These are phyloP conservation scores for Mantis religiosa DNA, from an alignment of 2,888 invertebrate species.

Conservation along the genomic window DNA sequence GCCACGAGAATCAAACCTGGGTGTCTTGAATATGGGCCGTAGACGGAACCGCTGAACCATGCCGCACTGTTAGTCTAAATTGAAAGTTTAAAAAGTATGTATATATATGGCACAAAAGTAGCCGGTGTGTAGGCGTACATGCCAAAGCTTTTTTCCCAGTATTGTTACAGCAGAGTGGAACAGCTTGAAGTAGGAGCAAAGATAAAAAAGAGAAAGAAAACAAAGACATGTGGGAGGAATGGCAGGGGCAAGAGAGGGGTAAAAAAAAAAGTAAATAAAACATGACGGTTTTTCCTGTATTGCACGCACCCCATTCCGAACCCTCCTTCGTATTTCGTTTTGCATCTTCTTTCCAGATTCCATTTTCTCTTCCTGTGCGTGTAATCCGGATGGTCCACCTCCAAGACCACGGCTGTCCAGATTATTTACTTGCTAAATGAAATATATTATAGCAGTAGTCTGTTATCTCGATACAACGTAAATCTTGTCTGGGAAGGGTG, in stretches of 20 bases:
- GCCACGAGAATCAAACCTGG: too few species aligned
- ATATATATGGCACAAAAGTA: not conserved
- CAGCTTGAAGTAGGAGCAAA: not conserved
- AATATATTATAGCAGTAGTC: not conserved
- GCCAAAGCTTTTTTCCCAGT: not conserved
- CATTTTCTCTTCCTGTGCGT: not conserved
- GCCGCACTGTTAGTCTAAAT: too few species aligned
- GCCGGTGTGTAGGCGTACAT: not conserved
- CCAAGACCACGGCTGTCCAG: not conserved
- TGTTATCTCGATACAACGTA: not conserved
- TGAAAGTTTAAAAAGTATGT: too few species aligned
- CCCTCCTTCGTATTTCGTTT: not conserved
- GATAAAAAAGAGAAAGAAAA: not conserved
- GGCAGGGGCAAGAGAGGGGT: not conserved
- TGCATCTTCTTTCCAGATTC: constrained; percentile 12
- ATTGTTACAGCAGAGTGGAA: not conserved
- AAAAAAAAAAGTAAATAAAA: constrained; percentile 7
- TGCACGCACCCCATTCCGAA: not conserved
- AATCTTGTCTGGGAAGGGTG: not conserved
- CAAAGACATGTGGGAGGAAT: not conserved
- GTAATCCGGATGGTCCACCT: not conserved
- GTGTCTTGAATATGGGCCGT: too few species aligned
- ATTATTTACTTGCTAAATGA: not conserved
- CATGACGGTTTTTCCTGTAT: constrained; percentile 2
- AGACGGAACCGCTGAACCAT: too few species aligned